Conservation (phyloP, 2,888 invertebrate species). For the Pollenia labialis region DNA sequence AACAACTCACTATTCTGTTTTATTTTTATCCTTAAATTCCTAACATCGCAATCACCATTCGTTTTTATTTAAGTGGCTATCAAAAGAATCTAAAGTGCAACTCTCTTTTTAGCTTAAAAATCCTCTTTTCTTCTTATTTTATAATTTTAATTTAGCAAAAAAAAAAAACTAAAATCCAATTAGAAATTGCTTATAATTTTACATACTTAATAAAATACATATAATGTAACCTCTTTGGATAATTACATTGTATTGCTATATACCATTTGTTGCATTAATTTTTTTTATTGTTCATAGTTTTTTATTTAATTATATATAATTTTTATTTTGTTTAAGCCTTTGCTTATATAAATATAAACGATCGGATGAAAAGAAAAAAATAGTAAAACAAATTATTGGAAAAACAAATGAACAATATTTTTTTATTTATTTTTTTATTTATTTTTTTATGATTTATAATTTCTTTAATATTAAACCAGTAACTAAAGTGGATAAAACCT, state of each 20-base stretch:
- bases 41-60: no score
- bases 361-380: conserved; percentile 21
- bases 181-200: conserved; percentile 13
- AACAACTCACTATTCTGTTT: not conserved
- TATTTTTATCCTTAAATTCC: not conserved
- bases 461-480: not conserved
- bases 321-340: conserved; percentile 43
- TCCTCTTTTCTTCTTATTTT: not conserved
- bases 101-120: no score
- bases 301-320: conserved; percentile 36
- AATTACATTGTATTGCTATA: not conserved
- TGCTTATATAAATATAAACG: conserved; percentile 21
- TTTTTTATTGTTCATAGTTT: conserved; percentile 35
- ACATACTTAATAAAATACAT: not conserved
- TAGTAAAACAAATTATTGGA: conserved; percentile 37
- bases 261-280: conserved; percentile 35
- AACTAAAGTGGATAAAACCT: not conserved
- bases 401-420: not conserved
- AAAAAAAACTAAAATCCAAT: not conserved
- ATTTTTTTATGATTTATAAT: not conserved
- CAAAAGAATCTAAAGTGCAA: no score
- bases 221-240: conserved; percentile 20
- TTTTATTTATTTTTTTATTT: no score
- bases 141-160: not conserved
- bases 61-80: no score